phyloP scores from a whole-genome alignment of 37 sponge, comb jelly and placozoan species.

The Oscarella lobularis region DNA sequence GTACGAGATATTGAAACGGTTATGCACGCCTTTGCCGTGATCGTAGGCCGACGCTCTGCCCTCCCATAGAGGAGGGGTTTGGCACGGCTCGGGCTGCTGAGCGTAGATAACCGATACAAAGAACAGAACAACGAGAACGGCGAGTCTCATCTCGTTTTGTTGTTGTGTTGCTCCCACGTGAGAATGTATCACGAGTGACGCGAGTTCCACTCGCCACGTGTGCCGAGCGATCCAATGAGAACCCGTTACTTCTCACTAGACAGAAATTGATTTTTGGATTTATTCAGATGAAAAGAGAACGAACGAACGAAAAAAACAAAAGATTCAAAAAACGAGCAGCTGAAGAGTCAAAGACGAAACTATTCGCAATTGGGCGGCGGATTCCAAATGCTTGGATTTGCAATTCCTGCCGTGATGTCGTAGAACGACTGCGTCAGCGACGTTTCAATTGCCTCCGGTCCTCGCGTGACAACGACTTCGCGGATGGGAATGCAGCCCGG shows the following conservation, averaged over 20 bases:
- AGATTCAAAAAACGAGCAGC: no score
- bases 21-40: neutral
- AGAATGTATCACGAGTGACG: no score
- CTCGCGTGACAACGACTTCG: neutral
- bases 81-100: neutral
- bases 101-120: neutral
- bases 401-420: neutral
- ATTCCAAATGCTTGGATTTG: neutral
- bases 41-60: neutral
- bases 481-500: neutral
- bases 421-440: neutral
- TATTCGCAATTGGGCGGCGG: neutral
- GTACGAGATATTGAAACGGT: neutral
- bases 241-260: no score
- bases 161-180: no score
- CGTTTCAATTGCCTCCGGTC: neutral
- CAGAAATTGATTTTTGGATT: no score
- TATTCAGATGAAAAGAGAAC: no score
- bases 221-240: no score
- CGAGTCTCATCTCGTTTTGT: no score
- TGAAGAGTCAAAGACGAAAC: no score
- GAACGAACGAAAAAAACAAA: no score
- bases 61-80: constrained; percentile 1
- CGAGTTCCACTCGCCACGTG: no score
- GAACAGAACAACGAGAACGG: no score